Evolutionary conservation across 1,140 invertebrate species (phyloP), one percentile per base, ranked within the genome.

Genomic region (Papilio aristodemus): DNA sequence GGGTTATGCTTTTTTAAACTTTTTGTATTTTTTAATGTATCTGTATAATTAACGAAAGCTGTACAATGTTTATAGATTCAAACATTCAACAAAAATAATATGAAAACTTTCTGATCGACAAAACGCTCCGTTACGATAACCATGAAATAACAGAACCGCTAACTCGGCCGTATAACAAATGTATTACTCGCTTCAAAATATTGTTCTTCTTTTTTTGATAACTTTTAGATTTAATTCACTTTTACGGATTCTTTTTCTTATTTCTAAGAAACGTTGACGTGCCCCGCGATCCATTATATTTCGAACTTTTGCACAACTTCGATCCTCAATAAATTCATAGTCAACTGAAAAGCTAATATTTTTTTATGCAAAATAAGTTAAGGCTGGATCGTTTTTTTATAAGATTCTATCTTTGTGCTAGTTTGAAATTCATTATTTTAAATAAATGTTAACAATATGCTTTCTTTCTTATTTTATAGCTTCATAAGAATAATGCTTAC

Each of bases 191-290:
- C 19, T 50, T 22, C 14, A 46, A 9, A 46, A 46, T 46, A 19
- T 46, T 46, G 43, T 50, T 50, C 14, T 50, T 39, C 13, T 39
- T 13, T 50, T 17, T 50, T 50, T 50, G 11, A 39, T 13, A 43
- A 43, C 8, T 50, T 50, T 50, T 22, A 22, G 17, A 22, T 50
- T 50, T 22, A 50, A 50, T 50, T 50, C 43, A 50, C 43, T 43
- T 50, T 50, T 50, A 19, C 8, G 8, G 10, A 22, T 50, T 19
- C 43, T 50, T 43, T n/a, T 46, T 46, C 43, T 50, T 50, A 4
- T 50, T 50, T 50, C 43, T 19, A 3, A 50, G 43, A 50, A 50
- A 19, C 43, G 19, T 50, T 50, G 43, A 19, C 43, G 8, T 19
- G 43, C 43, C n/a, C 7, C 43, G 17, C 7, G 7, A 22, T 50